Conservation (phyloP, 2,113 vertebrate species). For the Pithys albifrons region DNA sequence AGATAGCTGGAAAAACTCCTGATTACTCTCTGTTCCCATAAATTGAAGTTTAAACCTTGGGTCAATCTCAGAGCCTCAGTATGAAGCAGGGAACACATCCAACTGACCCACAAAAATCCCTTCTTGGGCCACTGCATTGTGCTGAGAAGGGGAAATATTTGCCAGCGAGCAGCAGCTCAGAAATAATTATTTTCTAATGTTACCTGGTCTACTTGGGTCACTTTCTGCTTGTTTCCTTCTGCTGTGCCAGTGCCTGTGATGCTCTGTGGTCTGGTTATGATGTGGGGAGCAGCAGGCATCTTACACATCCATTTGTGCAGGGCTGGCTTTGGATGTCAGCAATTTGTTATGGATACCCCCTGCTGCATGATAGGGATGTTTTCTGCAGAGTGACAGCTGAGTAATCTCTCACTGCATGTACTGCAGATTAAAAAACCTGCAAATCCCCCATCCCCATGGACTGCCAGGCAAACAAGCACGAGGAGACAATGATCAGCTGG, state of each 20-base stretch:
- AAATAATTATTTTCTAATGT: neutral
- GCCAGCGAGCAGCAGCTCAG: neutral
- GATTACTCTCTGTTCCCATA: neutral
- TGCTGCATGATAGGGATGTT: neutral
- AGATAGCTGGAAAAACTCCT: neutral
- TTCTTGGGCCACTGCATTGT: neutral
- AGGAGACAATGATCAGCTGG: neutral
- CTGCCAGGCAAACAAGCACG: neutral
- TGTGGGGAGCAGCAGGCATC: neutral
- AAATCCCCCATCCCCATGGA: neutral
- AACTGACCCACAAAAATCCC: neutral
- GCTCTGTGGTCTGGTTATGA: fast-evolving
- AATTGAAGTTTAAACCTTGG: neutral
- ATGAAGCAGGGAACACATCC: neutral
- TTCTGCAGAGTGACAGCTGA: neutral
- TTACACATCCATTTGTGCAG: neutral
- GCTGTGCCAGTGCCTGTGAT: neutral
- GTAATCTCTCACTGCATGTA: neutral
- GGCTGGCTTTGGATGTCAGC: neutral
- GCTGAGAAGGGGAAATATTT: neutral
- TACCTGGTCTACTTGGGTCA: neutral
- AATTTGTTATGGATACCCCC: neutral
- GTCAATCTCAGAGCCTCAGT: neutral
- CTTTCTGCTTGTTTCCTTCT: neutral
- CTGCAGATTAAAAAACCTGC: neutral